phyloP scores from a whole-genome alignment of 2,888 invertebrate species.

The Drosophila borborema region DNA sequence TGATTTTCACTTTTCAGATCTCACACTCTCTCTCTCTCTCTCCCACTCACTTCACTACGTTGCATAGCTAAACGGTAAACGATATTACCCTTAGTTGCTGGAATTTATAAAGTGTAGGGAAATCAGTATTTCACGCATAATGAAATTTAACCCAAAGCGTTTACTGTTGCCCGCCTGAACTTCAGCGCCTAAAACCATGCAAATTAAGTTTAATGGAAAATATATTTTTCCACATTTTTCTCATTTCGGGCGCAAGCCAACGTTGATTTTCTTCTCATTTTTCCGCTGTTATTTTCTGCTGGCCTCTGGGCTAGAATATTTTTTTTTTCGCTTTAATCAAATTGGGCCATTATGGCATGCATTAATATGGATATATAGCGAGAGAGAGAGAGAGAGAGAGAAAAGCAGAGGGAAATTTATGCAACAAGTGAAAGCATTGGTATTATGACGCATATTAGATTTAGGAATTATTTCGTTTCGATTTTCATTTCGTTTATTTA shows the following conservation, averaged over 20 bases:
- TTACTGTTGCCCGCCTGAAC: slow-evolving; percentile 27
- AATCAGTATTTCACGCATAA: slow-evolving; percentile 52
- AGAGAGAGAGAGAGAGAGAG: neutral
- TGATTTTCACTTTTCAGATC: neutral
- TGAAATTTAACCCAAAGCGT: slow-evolving; percentile 61
- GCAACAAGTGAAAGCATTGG: slow-evolving; percentile 50
- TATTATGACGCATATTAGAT: slow-evolving; percentile 4
- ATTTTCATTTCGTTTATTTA: neutral
- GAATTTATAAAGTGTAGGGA: neutral
- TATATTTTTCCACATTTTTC: slow-evolving; percentile 63
- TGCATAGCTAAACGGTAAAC: neutral
- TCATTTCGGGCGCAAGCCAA: slow-evolving; percentile 11
- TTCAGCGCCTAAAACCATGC: slow-evolving; percentile 70
- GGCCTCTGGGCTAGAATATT: slow-evolving; percentile 23
- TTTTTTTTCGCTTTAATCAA: slow-evolving; percentile 48
- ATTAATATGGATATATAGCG: slow-evolving; percentile 51
- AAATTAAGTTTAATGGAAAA: slow-evolving; percentile 78
- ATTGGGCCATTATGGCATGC: slow-evolving; percentile 44
- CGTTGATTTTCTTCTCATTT: slow-evolving; percentile 8
- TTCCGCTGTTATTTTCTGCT: slow-evolving; percentile 7
- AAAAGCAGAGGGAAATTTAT: neutral
- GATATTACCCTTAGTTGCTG: neutral
- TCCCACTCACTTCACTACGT: neutral
- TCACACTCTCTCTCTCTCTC: neutral
- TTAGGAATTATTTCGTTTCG: neutral